Base-by-base conservation (phyloP, 2,797 vertebrate genomes). In the Diglossa cyanea region DNA sequence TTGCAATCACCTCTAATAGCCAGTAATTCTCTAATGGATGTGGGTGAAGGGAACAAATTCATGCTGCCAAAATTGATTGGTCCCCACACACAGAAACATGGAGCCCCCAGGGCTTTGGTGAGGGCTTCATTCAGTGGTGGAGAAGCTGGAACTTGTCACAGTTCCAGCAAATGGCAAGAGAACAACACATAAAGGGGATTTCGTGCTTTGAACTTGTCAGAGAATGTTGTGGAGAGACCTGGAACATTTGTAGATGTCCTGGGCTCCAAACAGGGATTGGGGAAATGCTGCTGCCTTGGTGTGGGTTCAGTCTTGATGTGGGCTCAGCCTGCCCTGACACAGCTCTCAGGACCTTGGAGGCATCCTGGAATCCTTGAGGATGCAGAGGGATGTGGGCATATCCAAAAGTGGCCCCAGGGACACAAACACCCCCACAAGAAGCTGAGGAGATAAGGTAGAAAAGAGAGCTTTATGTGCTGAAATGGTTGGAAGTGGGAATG, bases 21-120 rank as follows among this genome's bases (percentile, higher is more conserved):
- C 63, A 30, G 11, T 48, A 62, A 86, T 73, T 70, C 18, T 63
- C 33, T 94, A 86, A 95, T 93, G 90, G 92, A 60, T 74, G 23
- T 10, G 26, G 53, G 40, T 9, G 1, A 91, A 48, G 19, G 51
- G 84, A 84, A 61, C 30, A 73, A 79, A 76, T 23, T 47, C 51
- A 45, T 62, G 60, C 51, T 81, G 44, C 33, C 78, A 70, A 53
- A 89, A 71, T 1, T 25, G 37, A 31, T 45, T 42, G 48, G 37
- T 82, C 62, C 88, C n/a, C 45, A 68, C 37, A 50, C 31, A 45
- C 8, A 0, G 0, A 90, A 75, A 40, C 5, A 17, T 1, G 2
- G 20, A 2, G 0, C 94, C 75, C 86, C 86, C 68, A 66, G 86
- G 63, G 84, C 40, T 91, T 86, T 40, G 63, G 50, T 57, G 33